Evolutionary conservation across 2,888 invertebrate species (phyloP).

Genomic region (Noctua janthina): DNA sequence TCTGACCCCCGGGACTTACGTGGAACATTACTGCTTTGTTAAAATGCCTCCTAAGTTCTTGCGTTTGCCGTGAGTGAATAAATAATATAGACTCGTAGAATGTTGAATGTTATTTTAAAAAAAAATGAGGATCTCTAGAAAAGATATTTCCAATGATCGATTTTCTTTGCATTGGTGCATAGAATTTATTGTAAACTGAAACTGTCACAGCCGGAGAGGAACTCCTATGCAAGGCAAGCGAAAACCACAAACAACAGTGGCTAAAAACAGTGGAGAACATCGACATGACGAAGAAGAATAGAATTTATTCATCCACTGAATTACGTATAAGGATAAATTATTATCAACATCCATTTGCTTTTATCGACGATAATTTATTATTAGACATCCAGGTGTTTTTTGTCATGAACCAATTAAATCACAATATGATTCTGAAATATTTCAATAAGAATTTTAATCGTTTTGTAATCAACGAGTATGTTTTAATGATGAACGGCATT

Average conservation of each 20-base stretch:
- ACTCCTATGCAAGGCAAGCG: no score
- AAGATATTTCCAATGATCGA: not conserved
- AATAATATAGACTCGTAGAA: constrained; percentile 1
- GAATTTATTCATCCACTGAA: not conserved
- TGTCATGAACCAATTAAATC: not conserved
- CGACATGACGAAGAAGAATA: no score
- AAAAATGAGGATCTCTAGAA: not conserved
- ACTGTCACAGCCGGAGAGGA: no score
- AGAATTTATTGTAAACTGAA: not conserved
- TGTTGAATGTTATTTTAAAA: not conserved
- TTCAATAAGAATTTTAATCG: constrained; percentile 4
- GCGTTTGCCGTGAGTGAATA: constrained; percentile 25
- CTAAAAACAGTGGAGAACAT: no score
- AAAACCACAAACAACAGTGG: no score
- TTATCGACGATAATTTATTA: not conserved
- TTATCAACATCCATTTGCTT: not conserved
- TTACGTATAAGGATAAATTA: not conserved
- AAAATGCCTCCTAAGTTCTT: constrained; percentile 1
- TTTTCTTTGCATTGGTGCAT: not conserved
- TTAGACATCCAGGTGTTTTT: not conserved
- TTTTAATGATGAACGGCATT: constrained; percentile 8
- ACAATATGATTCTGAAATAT: not conserved
- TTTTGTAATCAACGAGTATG: not conserved
- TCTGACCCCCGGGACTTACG: constrained; percentile 64
- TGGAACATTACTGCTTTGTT: constrained; percentile 57